These are phyloP conservation scores for Pachycephala philippinensis DNA, from an alignment of 2,113 vertebrate species.

Conservation along the genomic window DNA sequence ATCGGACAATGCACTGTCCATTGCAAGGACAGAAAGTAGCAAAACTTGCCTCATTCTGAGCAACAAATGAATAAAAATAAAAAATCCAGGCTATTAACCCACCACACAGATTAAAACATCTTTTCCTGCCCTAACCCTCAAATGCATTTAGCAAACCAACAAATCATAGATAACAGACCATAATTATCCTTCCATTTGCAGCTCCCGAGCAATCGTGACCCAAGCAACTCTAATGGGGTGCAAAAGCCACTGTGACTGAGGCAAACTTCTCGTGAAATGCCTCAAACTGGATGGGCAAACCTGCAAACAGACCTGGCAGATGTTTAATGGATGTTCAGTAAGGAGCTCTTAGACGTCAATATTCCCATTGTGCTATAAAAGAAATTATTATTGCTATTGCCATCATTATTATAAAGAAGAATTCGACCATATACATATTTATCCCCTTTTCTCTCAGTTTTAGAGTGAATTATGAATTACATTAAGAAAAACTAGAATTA, in stretches of 20 bases:
- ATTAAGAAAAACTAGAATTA: neutral
- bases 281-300: neutral
- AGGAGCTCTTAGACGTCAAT: neutral
- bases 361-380: neutral
- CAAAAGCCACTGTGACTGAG: neutral
- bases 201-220: neutral
- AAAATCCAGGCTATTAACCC: neutral
- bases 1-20: neutral
- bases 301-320: neutral
- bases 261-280: neutral
- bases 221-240: neutral
- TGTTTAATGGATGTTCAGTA: neutral
- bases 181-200: conserved; percentile 28
- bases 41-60: neutral
- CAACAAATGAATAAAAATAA: neutral
- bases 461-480: neutral
- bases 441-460: neutral
- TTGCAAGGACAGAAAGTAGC: neutral
- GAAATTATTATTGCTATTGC: neutral
- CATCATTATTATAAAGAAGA: neutral
- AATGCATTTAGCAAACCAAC: neutral
- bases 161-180: neutral
- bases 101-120: neutral
- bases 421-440: neutral
- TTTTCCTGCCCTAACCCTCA: neutral